These are phyloP conservation scores for Ptilonorhynchus violaceus DNA, from an alignment of 2,113 vertebrate genomes.

Conservation along the genomic window DNA sequence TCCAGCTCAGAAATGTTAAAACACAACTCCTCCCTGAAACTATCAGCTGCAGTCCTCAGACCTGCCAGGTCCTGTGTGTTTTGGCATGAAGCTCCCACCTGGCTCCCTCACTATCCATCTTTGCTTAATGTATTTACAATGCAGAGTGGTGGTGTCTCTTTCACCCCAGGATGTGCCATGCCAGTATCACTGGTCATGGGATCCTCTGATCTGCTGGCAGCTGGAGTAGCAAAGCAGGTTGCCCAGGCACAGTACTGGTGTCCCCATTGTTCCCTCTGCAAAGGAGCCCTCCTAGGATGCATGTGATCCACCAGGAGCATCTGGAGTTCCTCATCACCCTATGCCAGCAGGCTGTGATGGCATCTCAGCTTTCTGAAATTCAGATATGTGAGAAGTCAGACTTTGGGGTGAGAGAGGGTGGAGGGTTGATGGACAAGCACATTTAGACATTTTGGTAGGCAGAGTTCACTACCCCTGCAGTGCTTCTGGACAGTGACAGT, in stretches of 20 bases:
- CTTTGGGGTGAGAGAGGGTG: fast-evolving
- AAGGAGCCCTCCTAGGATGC: neutral
- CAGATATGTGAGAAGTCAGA: neutral
- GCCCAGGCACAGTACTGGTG: neutral
- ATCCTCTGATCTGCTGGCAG: neutral
- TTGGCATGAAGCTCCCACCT: neutral
- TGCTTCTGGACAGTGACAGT: neutral
- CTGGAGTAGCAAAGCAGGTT: neutral
- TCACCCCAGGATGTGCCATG: neutral
- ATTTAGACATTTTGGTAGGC: neutral
- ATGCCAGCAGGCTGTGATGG: neutral
- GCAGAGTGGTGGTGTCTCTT: neutral
- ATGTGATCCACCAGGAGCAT: neutral
- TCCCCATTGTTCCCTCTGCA: neutral
- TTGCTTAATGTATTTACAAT: neutral
- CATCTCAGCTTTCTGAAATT: neutral
- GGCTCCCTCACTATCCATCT: neutral
- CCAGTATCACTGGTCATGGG: neutral
- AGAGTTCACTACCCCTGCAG: neutral
- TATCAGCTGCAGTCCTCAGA: neutral
- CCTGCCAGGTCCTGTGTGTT: neutral
- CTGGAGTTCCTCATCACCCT: neutral
- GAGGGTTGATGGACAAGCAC: neutral
- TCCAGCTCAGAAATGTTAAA: neutral
- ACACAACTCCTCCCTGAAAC: conserved; percentile 6